Evolutionary conservation across 2,888 invertebrate species (phyloP).

Genomic region (Chrysomela aeneicollis): DNA sequence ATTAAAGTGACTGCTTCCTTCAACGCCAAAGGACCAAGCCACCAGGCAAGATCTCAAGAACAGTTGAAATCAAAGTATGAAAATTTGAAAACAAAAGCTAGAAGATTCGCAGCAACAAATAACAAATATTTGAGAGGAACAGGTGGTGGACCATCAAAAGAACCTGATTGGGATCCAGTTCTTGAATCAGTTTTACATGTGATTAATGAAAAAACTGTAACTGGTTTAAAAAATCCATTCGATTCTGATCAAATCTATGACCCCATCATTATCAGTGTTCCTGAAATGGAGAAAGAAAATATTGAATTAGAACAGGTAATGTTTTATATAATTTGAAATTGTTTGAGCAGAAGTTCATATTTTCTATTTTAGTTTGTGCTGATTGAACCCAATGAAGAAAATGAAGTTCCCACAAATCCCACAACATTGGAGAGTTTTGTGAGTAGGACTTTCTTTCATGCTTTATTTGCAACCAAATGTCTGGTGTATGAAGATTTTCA

Average conservation of each 20-base stretch:
- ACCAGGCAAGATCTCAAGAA: background rate
- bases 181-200: background rate
- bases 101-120: background rate
- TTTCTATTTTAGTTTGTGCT: background rate
- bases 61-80: conserved; percentile 6
- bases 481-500: background rate
- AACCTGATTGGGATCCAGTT: conserved; percentile 6
- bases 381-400: background rate
- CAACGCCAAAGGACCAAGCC: conserved; percentile 3
- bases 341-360: background rate
- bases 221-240: background rate
- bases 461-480: no score
- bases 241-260: background rate
- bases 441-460: conserved; percentile 3
- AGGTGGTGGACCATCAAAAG: conserved; percentile 3
- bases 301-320: background rate
- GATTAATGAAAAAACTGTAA: conserved; percentile 2
- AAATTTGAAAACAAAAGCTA: background rate
- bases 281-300: background rate
- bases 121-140: background rate
- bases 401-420: background rate
- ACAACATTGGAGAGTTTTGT: conserved; percentile 7
- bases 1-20: background rate
- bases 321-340: background rate
- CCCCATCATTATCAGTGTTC: background rate